phyloP scores from a whole-genome alignment of 64 coral and sea anemone species.

The Porites lutea region DNA sequence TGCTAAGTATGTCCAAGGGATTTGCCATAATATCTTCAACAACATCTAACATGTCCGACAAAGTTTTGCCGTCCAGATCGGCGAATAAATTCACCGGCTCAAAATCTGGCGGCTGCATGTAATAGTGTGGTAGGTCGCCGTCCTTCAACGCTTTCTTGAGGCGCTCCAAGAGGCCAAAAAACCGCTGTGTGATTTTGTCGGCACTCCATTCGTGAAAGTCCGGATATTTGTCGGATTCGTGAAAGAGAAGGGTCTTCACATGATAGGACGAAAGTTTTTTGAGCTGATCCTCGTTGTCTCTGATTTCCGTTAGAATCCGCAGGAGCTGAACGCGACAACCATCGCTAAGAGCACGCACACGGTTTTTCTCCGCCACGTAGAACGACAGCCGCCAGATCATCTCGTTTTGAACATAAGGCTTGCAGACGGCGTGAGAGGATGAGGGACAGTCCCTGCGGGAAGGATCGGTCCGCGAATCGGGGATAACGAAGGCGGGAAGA shows the following conservation, averaged over 20 bases:
- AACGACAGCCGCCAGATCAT: constrained; percentile 88
- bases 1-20: constrained; percentile 68
- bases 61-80: constrained; percentile 81
- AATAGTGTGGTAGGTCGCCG: constrained; percentile 86
- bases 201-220: constrained; percentile 85
- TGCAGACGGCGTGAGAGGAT: constrained; percentile 84
- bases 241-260: constrained; percentile 90
- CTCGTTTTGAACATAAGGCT: constrained; percentile 73
- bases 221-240: constrained; percentile 80
- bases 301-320: constrained; percentile 93
- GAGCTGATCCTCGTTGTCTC: constrained; percentile 89
- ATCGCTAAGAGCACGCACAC: constrained; percentile 84
- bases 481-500: constrained; percentile 90
- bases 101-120: constrained; percentile 98
- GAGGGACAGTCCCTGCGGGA: constrained; percentile 82
- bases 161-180: constrained; percentile 71
- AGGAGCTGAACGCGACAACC: constrained; percentile 91
- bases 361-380: constrained; percentile 93
- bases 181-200: constrained; percentile 80
- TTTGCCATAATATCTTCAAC: constrained; percentile 78
- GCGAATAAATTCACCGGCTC: constrained; percentile 93
- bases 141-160: constrained; percentile 72
- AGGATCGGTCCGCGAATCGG: constrained; percentile 79
- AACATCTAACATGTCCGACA: constrained; percentile 96
- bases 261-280: constrained; percentile 90